These are phyloP conservation scores for Drosophila navojoa DNA, from an alignment of 1,140 invertebrate genomes.

Conservation along the genomic window DNA sequence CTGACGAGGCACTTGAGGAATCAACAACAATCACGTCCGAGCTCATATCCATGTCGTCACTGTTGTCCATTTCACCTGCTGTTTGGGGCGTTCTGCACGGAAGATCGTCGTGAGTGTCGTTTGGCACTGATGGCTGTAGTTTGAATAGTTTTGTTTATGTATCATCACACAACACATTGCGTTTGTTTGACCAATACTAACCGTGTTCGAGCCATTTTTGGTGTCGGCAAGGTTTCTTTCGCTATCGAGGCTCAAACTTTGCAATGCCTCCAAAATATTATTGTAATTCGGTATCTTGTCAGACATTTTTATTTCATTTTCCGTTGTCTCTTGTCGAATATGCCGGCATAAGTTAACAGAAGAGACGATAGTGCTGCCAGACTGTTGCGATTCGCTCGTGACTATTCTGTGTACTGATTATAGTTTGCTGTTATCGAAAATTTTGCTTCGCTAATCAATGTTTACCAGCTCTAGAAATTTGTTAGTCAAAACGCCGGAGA, in stretches of 20 bases:
- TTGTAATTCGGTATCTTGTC: neutral
- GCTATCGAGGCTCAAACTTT: neutral
- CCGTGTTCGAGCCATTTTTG: neutral
- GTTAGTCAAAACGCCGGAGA: conserved; percentile 18
- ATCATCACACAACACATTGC: neutral
- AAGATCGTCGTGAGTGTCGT: conserved; percentile 35
- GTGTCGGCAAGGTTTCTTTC: neutral
- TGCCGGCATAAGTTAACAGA: conserved; percentile 28
- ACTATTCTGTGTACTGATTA: neutral
- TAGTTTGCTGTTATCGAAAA: conserved; percentile 5
- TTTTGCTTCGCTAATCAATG: neutral
- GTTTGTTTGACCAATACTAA: neutral
- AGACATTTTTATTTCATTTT: conserved; percentile 22
- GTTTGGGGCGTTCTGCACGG: conserved; percentile 47
- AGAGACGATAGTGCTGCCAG: neutral
- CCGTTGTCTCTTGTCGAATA: neutral
- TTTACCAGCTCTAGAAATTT: conserved; percentile 17
- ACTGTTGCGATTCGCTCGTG: neutral
- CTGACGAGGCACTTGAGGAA: conserved; percentile 16
- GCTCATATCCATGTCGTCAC: conserved; percentile 38
- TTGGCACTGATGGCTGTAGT: conserved; percentile 30
- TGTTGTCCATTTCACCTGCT: conserved; percentile 41
- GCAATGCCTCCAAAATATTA: conserved; percentile 1
- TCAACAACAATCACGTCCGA: conserved; percentile 33
- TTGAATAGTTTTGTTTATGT: conserved; percentile 21